phyloP scores from a whole-genome alignment of 1,140 invertebrate species.

The Camponotus vicinus region DNA sequence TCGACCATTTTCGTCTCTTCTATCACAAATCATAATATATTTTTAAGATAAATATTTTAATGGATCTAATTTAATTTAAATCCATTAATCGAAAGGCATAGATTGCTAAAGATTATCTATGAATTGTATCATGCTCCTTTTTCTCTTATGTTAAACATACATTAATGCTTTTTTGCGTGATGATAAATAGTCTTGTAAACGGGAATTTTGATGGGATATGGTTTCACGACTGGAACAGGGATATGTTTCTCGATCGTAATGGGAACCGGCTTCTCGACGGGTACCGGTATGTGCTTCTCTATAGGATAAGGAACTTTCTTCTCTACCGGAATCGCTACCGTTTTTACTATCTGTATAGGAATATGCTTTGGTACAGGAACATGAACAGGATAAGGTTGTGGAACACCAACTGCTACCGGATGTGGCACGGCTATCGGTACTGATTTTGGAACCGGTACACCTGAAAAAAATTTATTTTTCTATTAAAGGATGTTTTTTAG shows the following conservation, averaged over 20 bases:
- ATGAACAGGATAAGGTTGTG: slow-evolving; percentile 87
- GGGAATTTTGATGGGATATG: slow-evolving; percentile 91
- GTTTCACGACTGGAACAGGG: slow-evolving; percentile 90
- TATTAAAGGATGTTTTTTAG: background rate
- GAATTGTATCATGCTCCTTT: background rate
- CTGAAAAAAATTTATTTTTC: slow-evolving; percentile 66
- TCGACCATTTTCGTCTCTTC: background rate
- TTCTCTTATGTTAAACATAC: too few species aligned
- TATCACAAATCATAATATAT: background rate
- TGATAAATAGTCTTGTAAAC: slow-evolving; percentile 92
- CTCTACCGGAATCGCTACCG: slow-evolving; percentile 88
- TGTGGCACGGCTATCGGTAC: slow-evolving; percentile 91
- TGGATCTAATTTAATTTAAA: background rate
- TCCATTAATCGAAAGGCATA: background rate
- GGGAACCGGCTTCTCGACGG: slow-evolving; percentile 89
- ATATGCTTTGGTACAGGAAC: slow-evolving; percentile 82
- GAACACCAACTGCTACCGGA: slow-evolving; percentile 89
- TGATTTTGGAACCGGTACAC: slow-evolving; percentile 89
- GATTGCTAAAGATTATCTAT: background rate
- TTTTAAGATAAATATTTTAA: background rate
- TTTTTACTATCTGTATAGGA: slow-evolving; percentile 84
- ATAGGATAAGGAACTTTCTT: slow-evolving; percentile 89
- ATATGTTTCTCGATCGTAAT: slow-evolving; percentile 91
- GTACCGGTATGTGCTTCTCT: slow-evolving; percentile 88
- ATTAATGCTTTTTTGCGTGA: slow-evolving; percentile 86